Percentiles rank a stretch among this genome's conserved stretches.
Conservation (phyloP, 2,113 vertebrate genomes). For the Eupsittula cactorum region DNA sequence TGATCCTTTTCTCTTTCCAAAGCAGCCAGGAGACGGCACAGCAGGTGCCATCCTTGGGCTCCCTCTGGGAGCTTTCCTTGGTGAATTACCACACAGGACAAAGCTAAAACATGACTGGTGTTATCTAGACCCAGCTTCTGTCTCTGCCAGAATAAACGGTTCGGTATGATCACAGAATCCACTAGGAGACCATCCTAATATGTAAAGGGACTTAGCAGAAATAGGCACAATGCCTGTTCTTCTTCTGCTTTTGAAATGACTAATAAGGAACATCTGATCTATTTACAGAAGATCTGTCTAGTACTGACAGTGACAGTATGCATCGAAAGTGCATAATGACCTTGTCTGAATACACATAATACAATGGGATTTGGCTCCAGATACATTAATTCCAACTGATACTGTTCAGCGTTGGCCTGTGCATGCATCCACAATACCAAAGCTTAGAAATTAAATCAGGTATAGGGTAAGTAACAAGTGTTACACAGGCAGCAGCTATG, state of each 20-base stretch:
- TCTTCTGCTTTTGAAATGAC: not conserved
- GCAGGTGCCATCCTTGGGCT: accelerated
- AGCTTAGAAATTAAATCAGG: not conserved
- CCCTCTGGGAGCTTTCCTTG: not conserved
- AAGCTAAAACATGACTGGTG: accelerated
- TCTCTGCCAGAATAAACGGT: accelerated
- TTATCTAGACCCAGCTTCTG: not conserved
- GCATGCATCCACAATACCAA: not conserved
- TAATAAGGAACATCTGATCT: not conserved
- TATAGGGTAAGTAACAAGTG: not conserved
- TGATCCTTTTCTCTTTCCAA: not conserved
- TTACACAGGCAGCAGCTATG: not conserved
- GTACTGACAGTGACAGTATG: not conserved
- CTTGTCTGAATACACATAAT: not conserved
- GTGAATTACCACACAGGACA: accelerated
- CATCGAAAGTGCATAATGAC: not conserved
- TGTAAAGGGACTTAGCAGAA: accelerated
- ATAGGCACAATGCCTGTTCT: not conserved
- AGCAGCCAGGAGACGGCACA: not conserved
- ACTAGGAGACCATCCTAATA: accelerated
- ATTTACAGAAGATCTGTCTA: not conserved
- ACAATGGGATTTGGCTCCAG: not conserved
- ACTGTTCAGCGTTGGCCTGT: not conserved
- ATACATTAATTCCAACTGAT: not conserved
- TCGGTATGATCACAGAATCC: accelerated